Evolutionary conservation across 2,888 invertebrate genomes (phyloP), one percentile per base, ranked within the genome.

Genomic region (Hemaris fuciformis): DNA sequence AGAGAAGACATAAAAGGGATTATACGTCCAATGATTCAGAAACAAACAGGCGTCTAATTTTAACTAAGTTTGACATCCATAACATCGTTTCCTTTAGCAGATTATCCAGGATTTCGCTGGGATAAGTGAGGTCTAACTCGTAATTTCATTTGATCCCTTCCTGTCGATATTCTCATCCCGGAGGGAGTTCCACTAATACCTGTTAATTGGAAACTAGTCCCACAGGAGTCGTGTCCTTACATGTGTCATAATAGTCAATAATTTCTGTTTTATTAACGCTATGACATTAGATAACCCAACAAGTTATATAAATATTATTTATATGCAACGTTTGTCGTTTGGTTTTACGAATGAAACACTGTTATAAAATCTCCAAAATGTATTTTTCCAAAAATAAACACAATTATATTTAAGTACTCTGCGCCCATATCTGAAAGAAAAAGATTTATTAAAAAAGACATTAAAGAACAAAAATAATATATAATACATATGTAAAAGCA

Each of bases 131-230:
- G 75, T 73, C 74, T 69, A 75, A 76, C 76, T 77, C 68, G 76
- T 79, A 81, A 81, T 81, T 80, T 82, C 78, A 76, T 80, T 80
- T 79, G 78, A 83, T 83, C 76, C 78, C 65, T 60, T 68, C 67
- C 77, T 76, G 80, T 79, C 79, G 77, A 80, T 80, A 78, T 77
- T 76, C 74, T 66, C 66, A 72, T 75, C 72, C 74, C 70, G 58
- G 58, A 60, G 66, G 70, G 73, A 67, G 68, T 71, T 70, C 68
- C 69, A 64, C 73, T 84, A 84, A 83, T 84, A 79, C 79, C 79
- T 77, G 74, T 78, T 85, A 84, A 84, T 84, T 84, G 83, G 77
- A 80, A 79, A 77, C 78, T 74, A 74, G 71, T 75, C 78, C 74
- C 76, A 67, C 58, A 63, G 65, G 74, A 71, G 66, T 63, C 66